Conservation (phyloP, 2,113 vertebrate species). For the Etheostoma spectabile region DNA sequence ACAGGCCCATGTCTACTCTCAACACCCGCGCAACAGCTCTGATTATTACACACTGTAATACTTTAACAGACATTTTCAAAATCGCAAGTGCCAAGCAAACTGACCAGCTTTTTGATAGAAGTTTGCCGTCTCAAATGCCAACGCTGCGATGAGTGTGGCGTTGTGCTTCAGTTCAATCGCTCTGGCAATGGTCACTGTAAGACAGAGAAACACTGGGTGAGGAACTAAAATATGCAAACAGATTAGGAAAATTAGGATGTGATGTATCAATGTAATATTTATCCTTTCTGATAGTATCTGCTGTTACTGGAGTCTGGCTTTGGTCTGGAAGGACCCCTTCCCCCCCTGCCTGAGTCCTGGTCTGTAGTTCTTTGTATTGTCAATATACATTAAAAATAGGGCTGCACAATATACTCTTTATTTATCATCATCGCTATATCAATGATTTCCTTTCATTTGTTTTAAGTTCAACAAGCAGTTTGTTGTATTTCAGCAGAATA, state of each 20-base stretch:
- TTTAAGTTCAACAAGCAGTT: too few species aligned
- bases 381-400: background rate
- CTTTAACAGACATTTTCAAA: background rate
- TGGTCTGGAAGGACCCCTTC: background rate
- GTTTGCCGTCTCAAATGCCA: constrained; percentile 95
- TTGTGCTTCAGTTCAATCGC: constrained; percentile 98
- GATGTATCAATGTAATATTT: background rate
- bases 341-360: background rate
- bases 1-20: too few species aligned
- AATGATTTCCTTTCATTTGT: too few species aligned
- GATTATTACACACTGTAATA: background rate
- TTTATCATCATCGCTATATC: too few species aligned
- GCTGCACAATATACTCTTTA: too few species aligned
- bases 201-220: background rate
- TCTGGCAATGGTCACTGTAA: constrained; percentile 95
- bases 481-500: too few species aligned
- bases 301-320: too few species aligned
- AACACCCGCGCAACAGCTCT: too few species aligned
- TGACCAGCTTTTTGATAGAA: constrained; percentile 97
- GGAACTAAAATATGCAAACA: background rate
- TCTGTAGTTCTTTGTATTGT: background rate
- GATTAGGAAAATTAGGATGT: background rate
- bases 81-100: constrained; percentile 43
- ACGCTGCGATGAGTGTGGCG: constrained; percentile 91
- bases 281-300: background rate